Evolutionary conservation across 2,113 vertebrate genomes (phyloP), one percentile per base, ranked within the genome.

Genomic region (Thamnophis sirtalis): DNA sequence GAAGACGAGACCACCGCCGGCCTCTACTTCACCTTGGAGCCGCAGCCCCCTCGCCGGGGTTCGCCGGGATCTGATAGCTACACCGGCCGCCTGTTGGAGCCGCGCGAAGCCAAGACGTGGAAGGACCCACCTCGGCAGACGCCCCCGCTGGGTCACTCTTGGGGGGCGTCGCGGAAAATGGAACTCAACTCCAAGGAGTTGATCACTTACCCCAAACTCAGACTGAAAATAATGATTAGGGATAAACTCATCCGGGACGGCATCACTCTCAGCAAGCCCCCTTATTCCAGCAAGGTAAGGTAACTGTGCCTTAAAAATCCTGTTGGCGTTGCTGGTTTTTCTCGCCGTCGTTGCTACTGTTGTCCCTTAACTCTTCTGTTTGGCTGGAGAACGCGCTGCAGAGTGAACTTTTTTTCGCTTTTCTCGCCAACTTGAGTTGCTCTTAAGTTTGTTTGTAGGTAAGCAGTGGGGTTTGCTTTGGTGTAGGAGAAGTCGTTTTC

Each of bases 191-290:
- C 86, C 88, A 98, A 96, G 95, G 98, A 98, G 94, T 96, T 98
- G 96, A 95, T 97, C 58, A 97, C 98, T 56, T 99, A 98, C 95
- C 99, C 99, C 63, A 98, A 98, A 86, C 97, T 99, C 93, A 99
- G 98, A 97, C 97, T 99, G 96, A 99, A 99, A 98, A 99, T 99
- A 96, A 99, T 99, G 98, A 99, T 99, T 95, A 97, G 98, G 96
- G 99, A 99, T 97, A 99, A 99, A 96, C 98, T 99, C 48, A 97
- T 98, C 94, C 97, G 98, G 89, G 99, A 99, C 87, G 98, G 98
- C 91, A 98, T 99, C 97, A 98, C 99, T 96, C 98, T 99, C 84
- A 98, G 98, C 89, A 98, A 98, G 94, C 97, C 97, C 0, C 99
- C 99, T 0, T 99, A 98, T 96, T 99, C 98, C 85, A 98, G 98